These are phyloP conservation scores for Hassar affinis DNA, from an alignment of 2,113 vertebrate genomes.

Conservation along the genomic window DNA sequence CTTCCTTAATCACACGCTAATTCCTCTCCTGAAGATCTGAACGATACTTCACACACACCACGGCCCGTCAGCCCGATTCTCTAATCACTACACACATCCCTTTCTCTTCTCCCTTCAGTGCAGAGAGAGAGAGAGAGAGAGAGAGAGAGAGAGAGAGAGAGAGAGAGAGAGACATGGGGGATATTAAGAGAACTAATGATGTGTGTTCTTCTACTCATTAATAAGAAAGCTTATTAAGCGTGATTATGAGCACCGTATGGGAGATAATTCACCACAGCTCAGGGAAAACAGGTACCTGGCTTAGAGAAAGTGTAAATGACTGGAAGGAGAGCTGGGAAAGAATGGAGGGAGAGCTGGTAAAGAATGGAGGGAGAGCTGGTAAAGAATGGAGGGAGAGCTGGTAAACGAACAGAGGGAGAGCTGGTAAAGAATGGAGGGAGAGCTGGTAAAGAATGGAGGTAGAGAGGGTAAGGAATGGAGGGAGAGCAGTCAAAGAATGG, in stretches of 20 bases:
- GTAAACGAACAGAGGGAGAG: neutral
- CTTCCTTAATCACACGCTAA: slow-evolving; percentile 75
- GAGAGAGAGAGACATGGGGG: slow-evolving; percentile 47
- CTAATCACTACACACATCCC: slow-evolving; percentile 71
- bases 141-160: slow-evolving; percentile 44
- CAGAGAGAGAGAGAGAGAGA: slow-evolving; percentile 40
- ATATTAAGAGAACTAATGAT: slow-evolving; percentile 77
- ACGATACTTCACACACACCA: slow-evolving; percentile 71
- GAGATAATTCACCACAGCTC: slow-evolving; percentile 65
- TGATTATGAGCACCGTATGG: slow-evolving; percentile 72
- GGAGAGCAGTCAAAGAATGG: too few relatives aligned
- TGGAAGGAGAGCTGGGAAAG: neutral
- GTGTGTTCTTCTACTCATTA: slow-evolving; percentile 68
- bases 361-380: too few relatives aligned
- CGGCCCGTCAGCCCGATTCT: slow-evolving; percentile 67
- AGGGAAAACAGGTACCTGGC: neutral
- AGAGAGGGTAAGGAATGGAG: neutral
- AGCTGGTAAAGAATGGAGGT: neutral
- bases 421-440: neutral
- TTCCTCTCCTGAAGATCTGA: slow-evolving; percentile 75
- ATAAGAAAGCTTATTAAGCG: slow-evolving; percentile 69
- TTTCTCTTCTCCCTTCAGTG: slow-evolving; percentile 55
- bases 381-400: neutral
- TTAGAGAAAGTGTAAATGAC: too few relatives aligned
- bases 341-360: neutral